Conservation (phyloP, 2,888 invertebrate species). For the Volucella inanis region DNA sequence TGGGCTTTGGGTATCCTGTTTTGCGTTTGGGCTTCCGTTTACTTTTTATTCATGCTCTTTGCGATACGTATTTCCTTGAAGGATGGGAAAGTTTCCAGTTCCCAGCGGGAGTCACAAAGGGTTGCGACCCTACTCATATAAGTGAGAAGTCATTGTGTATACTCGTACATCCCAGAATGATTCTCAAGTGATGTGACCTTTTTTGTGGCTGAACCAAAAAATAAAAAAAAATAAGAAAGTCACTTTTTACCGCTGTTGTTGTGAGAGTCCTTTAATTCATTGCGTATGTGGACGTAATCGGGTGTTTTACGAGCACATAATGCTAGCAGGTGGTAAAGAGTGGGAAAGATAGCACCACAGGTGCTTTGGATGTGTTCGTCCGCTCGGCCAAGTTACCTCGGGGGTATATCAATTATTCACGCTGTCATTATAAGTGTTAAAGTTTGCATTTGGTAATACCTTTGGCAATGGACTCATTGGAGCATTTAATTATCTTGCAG, state of each 20-base stretch:
- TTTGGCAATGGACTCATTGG: conserved; percentile 52
- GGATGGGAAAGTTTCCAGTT: conserved; percentile 37
- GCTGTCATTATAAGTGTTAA: conserved; percentile 66
- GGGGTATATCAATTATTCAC: conserved; percentile 65
- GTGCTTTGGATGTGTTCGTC: conserved; percentile 28
- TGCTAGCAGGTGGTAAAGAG: not conserved
- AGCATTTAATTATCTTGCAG: conserved; percentile 68
- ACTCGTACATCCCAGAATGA: conserved; percentile 56
- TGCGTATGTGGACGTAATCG: conserved; percentile 17
- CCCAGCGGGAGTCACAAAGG: conserved; percentile 59
- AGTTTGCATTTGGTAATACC: conserved; percentile 47
- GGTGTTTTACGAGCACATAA: not conserved
- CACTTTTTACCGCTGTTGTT: not conserved
- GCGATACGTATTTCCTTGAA: not conserved
- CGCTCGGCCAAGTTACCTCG: conserved; percentile 42
- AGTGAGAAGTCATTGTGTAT: conserved; percentile 55
- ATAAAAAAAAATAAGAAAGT: not conserved
- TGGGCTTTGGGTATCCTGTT: conserved; percentile 6
- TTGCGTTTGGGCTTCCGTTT: not conserved
- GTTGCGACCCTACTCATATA: conserved; percentile 65
- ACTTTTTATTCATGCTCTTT: conserved; percentile 2
- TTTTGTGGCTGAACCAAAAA: conserved; percentile 4
- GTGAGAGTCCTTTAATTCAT: conserved; percentile 46
- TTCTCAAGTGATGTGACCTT: conserved; percentile 65
- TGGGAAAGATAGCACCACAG: conserved; percentile 16